Evolutionary conservation across 2,113 vertebrate species (phyloP), one percentile per base, ranked within the genome.

Genomic region (Cyanoderma ruficeps): DNA sequence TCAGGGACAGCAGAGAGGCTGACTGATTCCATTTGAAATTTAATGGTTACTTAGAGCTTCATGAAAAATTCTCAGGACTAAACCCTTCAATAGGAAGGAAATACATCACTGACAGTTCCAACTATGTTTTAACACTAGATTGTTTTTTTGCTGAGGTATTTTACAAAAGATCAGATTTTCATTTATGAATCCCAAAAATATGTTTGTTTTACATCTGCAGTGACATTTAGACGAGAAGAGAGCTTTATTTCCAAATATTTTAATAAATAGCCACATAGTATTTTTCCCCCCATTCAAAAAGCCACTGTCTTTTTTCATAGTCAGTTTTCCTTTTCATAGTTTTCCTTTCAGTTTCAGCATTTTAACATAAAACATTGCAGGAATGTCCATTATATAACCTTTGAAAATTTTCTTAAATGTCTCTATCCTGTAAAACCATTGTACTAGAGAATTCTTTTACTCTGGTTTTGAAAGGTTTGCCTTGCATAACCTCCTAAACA

Each of bases 21-120:
- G 60, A 70, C 35, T 89, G 83, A 92, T 95, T 90, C 60, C 20
- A 56, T 92, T 87, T 91, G 81, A 76, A 55, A 94, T 93, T 50
- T 79, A 89, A 87, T 71, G 25, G 20, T 72, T 96, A 60, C 65
- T 60, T 71, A 84, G 47, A 75, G 10, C 35, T 76, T 94, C 37
- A 78, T 41, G 15, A 31, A 89, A 90, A 68, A 89, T 95, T 84
- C 69, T 87, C 16, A 79, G 63, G 14, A 74, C 10, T 53, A 92
- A 93, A n/a, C 3, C 21, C 35, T 87, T 83, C 30, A 52, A 31
- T 31, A 87, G 20, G 91, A 70, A 71, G 15, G 14, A 75, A 65
- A 42, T 6, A 47, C 16, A 92, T 8, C 35, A 41, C 27, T 91
- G 37, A 10, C 20, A 3, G n/a, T 89, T 91, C 56, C 42, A 87